A percentile compares a stretch with the other conserved stretches of the same genome.
phyloP scores from a whole-genome alignment of 2,797 vertebrate species.

The Tenualosa thibaudeaui region DNA sequence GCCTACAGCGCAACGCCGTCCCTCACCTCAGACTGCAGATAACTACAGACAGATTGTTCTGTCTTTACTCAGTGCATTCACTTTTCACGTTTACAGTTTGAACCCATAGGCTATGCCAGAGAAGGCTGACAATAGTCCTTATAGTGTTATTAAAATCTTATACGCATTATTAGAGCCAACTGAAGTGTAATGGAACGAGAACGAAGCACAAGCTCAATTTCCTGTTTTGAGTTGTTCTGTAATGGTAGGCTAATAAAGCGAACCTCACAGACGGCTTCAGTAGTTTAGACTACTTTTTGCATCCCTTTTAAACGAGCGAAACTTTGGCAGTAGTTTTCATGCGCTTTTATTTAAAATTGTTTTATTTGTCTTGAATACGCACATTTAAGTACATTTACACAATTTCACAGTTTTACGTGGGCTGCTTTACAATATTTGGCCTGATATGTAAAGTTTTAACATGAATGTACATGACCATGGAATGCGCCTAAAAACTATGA shows the following conservation, averaged over 20 bases:
- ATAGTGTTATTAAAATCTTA: background rate
- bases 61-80: background rate
- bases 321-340: background rate
- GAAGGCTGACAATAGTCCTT: background rate
- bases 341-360: background rate
- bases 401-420: background rate
- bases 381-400: background rate
- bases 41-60: constrained; percentile 30
- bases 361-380: background rate
- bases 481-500: background rate
- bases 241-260: background rate
- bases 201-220: background rate
- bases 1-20: constrained; percentile 65
- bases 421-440: background rate
- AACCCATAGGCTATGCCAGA: background rate
- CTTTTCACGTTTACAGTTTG: background rate
- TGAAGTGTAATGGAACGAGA: constrained; percentile 14
- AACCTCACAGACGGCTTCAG: background rate
- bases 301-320: background rate
- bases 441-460: background rate
- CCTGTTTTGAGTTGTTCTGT: background rate
- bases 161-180: background rate
- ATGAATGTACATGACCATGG: background rate
- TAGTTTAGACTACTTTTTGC: background rate
- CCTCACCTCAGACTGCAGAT: constrained; percentile 42